These are phyloP conservation scores for Pungitius pungitius DNA, from an alignment of 2,113 vertebrate genomes.

Conservation along the genomic window DNA sequence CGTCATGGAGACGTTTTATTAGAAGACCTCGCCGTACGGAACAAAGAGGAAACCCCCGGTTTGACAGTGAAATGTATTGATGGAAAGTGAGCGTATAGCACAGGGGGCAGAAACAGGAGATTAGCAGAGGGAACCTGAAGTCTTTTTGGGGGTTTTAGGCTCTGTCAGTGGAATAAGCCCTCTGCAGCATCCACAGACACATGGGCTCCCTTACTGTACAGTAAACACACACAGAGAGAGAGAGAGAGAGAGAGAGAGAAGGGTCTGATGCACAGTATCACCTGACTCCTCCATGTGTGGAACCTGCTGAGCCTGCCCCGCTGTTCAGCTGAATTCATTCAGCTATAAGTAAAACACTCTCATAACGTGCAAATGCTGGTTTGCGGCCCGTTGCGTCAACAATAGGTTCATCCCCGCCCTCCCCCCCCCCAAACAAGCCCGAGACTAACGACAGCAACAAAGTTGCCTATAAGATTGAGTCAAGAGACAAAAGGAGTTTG, in stretches of 20 bases:
- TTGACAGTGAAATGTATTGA: constrained; percentile 28
- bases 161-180: constrained; percentile 28
- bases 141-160: constrained; percentile 18
- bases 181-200: constrained; percentile 4
- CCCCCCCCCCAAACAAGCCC: constrained; percentile 35
- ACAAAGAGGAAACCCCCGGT: constrained; percentile 19
- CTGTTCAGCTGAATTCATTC: no score
- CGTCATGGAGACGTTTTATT: constrained; percentile 44
- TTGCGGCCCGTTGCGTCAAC: no score
- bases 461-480: constrained; percentile 45
- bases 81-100: constrained; percentile 28
- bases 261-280: no score
- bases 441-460: constrained; percentile 43
- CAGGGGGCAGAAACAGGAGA: constrained; percentile 9
- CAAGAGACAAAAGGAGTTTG: constrained; percentile 69
- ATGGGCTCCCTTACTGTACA: no score
- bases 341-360: no score
- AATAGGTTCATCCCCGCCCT: no score
- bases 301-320: no score
- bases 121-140: constrained; percentile 28
- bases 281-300: no score
- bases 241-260: no score
- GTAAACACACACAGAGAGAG: no score
- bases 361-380: no score
- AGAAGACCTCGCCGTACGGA: not conserved